These are phyloP conservation scores for Menidia menidia DNA, from an alignment of 2,797 vertebrate species.

Conservation along the genomic window DNA sequence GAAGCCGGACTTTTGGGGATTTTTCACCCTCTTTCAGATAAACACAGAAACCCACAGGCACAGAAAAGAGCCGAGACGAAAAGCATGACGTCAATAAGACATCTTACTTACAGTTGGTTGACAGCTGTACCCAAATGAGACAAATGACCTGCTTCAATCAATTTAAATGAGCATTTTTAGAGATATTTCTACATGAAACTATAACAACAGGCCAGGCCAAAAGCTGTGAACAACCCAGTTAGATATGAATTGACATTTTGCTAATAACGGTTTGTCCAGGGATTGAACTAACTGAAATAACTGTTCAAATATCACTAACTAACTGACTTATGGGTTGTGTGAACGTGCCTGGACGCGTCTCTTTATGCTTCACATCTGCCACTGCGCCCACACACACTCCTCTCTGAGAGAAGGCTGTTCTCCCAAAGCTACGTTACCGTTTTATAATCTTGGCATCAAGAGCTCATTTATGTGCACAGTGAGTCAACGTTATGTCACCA, in stretches of 20 bases:
- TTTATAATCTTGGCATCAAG: constrained; percentile 26
- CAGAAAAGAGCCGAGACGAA: background rate
- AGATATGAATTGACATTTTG: background rate
- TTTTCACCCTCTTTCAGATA: constrained; percentile 5
- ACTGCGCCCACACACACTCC: constrained; percentile 46
- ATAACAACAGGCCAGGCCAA: background rate
- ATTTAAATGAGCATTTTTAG: background rate
- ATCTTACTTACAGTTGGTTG: too few species aligned
- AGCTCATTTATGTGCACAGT: constrained; percentile 16
- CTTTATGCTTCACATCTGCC: constrained; percentile 57
- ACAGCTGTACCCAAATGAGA: too few species aligned
- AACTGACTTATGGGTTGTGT: constrained; percentile 14
- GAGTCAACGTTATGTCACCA: constrained; percentile 34
- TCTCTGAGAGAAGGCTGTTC: constrained; percentile 44
- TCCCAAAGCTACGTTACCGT: constrained; percentile 48
- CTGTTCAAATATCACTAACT: background rate
- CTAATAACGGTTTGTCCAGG: too few species aligned
- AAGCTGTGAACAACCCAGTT: background rate
- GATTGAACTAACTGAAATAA: too few species aligned
- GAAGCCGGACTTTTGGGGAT: constrained; percentile 2
- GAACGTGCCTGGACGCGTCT: constrained; percentile 53
- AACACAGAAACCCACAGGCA: background rate
- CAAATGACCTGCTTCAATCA: constrained; percentile 2
- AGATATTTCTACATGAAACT: too few species aligned
- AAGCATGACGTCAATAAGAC: background rate